Evolutionary conservation across 2,113 vertebrate genomes (phyloP).

Genomic region (Galeopterus variegatus): DNA sequence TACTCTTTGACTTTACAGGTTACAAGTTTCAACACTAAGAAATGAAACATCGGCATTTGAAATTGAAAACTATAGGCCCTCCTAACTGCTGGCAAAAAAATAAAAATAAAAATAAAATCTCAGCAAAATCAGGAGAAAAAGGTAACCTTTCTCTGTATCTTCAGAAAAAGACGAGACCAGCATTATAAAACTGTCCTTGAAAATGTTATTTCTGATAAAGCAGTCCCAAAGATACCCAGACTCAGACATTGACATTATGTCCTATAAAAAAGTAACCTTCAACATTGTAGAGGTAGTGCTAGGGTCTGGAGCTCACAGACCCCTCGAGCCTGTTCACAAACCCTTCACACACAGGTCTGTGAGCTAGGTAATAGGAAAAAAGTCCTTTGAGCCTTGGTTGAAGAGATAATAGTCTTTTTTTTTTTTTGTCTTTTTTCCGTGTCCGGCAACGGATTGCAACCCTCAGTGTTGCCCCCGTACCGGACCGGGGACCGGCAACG

Average conservation of each 20-base stretch:
- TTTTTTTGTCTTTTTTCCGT: too few relatives aligned
- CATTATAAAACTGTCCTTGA: not conserved
- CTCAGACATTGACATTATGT: not conserved
- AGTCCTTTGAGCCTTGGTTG: too few relatives aligned
- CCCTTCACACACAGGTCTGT: too few relatives aligned
- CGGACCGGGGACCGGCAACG: too few relatives aligned
- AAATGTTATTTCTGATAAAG: constrained; percentile 18
- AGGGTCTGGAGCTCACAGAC: too few relatives aligned
- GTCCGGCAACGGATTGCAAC: too few relatives aligned
- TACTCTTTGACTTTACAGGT: not conserved
- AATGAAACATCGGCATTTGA: not conserved
- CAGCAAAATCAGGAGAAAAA: not conserved
- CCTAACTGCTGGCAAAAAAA: not conserved
- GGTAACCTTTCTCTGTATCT: not conserved
- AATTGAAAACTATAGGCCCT: constrained; percentile 1
- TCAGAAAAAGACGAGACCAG: not conserved
- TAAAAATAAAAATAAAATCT: not conserved
- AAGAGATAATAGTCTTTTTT: too few relatives aligned
- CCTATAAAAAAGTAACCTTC: not conserved
- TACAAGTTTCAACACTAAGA: constrained; percentile 38
- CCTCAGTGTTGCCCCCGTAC: too few relatives aligned
- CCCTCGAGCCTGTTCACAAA: too few relatives aligned
- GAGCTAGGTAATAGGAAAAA: too few relatives aligned
- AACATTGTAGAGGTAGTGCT: not conserved
- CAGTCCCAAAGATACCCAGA: not conserved